Percentiles rank a stretch among this genome's conserved stretches.
These are phyloP conservation scores for Xylocampa areola DNA, from an alignment of 2,888 invertebrate genomes.

Conservation along the genomic window DNA sequence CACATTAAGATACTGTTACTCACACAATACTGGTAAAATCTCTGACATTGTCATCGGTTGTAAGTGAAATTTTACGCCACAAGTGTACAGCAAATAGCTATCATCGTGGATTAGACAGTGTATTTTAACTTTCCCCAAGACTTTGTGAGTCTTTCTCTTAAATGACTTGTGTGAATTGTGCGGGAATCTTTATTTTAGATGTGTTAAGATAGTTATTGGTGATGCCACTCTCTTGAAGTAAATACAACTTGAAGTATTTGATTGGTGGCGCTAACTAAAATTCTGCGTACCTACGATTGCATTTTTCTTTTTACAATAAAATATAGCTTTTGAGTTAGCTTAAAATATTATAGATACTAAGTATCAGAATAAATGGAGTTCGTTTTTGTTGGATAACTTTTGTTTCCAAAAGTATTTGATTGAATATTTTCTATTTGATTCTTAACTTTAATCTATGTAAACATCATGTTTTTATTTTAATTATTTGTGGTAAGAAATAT, in stretches of 20 bases:
- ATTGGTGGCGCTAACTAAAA: too few relatives aligned
- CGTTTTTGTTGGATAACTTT: too few relatives aligned
- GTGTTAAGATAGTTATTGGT: not conserved
- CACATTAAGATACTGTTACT: not conserved
- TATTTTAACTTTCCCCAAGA: constrained; percentile 45
- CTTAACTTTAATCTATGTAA: too few relatives aligned
- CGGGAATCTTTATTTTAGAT: not conserved
- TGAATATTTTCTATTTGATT: too few relatives aligned
- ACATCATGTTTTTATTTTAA: too few relatives aligned
- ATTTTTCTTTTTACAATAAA: too few relatives aligned
- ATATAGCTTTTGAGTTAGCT: too few relatives aligned
- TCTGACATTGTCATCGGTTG: constrained; percentile 38
- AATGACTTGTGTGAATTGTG: constrained; percentile 35
- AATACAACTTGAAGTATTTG: not conserved
- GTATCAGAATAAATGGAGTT: too few relatives aligned
- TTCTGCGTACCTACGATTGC: too few relatives aligned
- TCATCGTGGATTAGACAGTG: constrained; percentile 28
- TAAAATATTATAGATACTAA: too few relatives aligned
- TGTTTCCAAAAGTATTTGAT: too few relatives aligned
- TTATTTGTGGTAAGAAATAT: too few relatives aligned
- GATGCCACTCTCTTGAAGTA: not conserved
- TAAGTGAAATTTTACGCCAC: constrained; percentile 42
- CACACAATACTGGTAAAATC: constrained; percentile 41
- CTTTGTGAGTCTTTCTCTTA: constrained; percentile 30
- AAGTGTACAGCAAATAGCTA: constrained; percentile 43